Evolutionary conservation across 2,113 vertebrate genomes (phyloP), one percentile per base, ranked within the genome.

Genomic region (Rhea americana): DNA sequence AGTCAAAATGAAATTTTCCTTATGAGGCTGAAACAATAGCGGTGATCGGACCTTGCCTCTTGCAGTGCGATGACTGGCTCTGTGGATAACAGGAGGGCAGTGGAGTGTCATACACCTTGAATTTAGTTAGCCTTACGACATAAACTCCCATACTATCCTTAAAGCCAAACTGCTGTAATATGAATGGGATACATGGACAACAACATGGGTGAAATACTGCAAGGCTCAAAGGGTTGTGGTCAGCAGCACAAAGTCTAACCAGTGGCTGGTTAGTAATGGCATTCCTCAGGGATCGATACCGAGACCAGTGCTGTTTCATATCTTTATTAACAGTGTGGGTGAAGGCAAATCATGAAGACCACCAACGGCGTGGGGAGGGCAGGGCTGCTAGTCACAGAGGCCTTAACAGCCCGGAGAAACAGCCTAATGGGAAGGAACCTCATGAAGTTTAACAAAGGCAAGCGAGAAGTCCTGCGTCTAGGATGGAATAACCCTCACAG

Each of bases 391-490:
- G 24, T 53, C 70, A 75, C 48, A 39, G 16, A 7, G 26, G 19
- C 28, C 63, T 4, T 30, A 82, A 17, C 3, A 73, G 17, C 9
- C 37, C 32, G 19, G 7, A 82, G 32, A 51, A 73, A 70, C 0
- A 0, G 9, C 20, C 30, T 70, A 62, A 84, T 2, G 50, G 61
- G 35, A 89, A 56, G 55, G 41, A 89, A 55, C 9, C 15, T 50
- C 0, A 0, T 3, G 4, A 81, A 37, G 22, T 58, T 56, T 62
- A 43, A 13, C 37, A 35, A 43, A 0, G 0, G 50, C 32, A 59
- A 48, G 45, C 25, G 43, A 50, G 26, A 63, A 51, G 32, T 3
- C 7, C 15, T 13, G 30, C 6, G 20, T 5, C 20, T 22, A n/a
- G 30, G 75, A 68, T 0, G 26, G 28, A 55, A 22, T 10, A 80